Conservation (phyloP, 2,797 vertebrate species). For the Amblyopsis hoosieri region DNA sequence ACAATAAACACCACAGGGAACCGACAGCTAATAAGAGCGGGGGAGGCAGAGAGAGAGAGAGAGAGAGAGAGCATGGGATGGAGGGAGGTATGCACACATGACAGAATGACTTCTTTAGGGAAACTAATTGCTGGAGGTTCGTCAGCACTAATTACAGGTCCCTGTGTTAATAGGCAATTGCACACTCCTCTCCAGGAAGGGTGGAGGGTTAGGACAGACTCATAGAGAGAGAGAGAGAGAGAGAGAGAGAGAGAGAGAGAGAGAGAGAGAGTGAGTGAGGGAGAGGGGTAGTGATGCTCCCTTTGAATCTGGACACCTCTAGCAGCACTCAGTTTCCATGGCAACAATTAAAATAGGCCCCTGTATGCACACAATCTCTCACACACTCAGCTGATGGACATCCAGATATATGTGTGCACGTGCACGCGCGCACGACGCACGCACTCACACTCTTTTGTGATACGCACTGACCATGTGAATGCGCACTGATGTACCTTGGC, state of each 20-base stretch:
- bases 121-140: constrained; percentile 75
- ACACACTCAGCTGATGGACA: constrained; percentile 29
- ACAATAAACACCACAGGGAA: constrained; percentile 48
- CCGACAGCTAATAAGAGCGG: constrained; percentile 43
- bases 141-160: constrained; percentile 78
- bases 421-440: constrained; percentile 12
- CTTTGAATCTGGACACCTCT: constrained; percentile 79
- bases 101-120: constrained; percentile 71
- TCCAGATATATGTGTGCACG: background rate
- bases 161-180: constrained; percentile 75
- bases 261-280: constrained; percentile 29
- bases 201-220: constrained; percentile 49
- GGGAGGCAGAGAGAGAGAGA: constrained; percentile 4
- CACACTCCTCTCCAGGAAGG: constrained; percentile 62
- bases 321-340: constrained; percentile 84
- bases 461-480: constrained; percentile 50
- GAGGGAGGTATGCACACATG: constrained; percentile 58
- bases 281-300: constrained; percentile 62
- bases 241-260: constrained; percentile 26
- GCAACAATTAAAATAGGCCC: constrained; percentile 85
- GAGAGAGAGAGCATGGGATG: constrained; percentile 37
- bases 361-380: constrained; percentile 45
- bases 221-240: constrained; percentile 24
- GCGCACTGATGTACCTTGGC: constrained; percentile 9
- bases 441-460: constrained; percentile 19